These are phyloP conservation scores for Meloidogyne floridensis DNA, from an alignment of 1,140 invertebrate genomes.

Conservation along the genomic window DNA sequence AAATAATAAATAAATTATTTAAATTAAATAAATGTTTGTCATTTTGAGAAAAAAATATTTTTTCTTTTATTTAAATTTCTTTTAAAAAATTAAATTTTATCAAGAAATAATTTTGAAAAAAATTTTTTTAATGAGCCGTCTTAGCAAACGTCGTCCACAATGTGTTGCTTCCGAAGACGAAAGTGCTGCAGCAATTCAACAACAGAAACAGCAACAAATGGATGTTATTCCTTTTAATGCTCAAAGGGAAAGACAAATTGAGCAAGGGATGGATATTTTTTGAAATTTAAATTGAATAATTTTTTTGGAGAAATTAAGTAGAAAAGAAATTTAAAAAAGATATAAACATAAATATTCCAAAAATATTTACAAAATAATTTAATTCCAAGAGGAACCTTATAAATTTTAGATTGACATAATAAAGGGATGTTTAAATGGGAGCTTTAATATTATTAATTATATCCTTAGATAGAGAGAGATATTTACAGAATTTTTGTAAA, in stretches of 20 bases:
- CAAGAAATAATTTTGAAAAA: slow-evolving; percentile 1
- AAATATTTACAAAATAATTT: too few species aligned
- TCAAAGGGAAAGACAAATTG: not conserved
- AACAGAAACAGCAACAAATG: slow-evolving; percentile 6
- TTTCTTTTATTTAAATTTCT: not conserved
- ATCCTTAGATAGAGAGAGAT: not conserved
- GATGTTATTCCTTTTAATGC: not conserved
- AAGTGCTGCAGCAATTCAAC: not conserved
- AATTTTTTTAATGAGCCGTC: not conserved
- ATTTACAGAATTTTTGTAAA: too few species aligned
- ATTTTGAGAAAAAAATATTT: not conserved
- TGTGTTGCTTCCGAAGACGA: slow-evolving; percentile 18
- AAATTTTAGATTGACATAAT: too few species aligned
- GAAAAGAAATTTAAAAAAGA: not conserved
- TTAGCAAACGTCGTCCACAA: slow-evolving; percentile 12
- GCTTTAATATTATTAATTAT: too few species aligned
- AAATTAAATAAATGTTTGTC: not conserved
- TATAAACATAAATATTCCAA: not conserved
- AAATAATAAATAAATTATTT: slow-evolving; percentile 11
- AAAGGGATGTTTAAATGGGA: too few species aligned
- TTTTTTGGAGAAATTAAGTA: slow-evolving; percentile 8
- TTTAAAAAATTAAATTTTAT: not conserved
- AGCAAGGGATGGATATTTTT: not conserved
- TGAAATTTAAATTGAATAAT: not conserved
- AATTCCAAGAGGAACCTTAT: too few species aligned